Evolutionary conservation across 2,113 vertebrate species (phyloP).

Genomic region (Cephalopholis sonnerati): DNA sequence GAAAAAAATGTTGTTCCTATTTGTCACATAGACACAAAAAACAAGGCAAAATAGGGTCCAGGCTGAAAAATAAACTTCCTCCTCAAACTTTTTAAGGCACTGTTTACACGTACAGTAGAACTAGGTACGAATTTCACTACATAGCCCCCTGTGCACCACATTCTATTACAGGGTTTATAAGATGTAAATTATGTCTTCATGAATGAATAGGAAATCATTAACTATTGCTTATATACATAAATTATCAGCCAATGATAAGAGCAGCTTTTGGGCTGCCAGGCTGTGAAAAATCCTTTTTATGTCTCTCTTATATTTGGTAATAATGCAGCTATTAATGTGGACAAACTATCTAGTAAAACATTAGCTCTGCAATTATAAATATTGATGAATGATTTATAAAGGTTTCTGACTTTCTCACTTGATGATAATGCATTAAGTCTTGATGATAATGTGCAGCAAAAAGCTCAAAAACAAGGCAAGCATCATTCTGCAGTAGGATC

Average conservation of each 20-base stretch:
- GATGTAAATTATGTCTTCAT: background rate
- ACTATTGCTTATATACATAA: background rate
- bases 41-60: too few relatives aligned
- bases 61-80: too few relatives aligned
- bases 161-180: background rate
- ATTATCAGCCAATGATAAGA: background rate
- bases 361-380: background rate
- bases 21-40: too few relatives aligned
- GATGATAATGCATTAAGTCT: background rate
- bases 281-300: background rate
- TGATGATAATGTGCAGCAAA: background rate
- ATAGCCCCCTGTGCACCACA: background rate
- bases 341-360: background rate
- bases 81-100: constrained; percentile 6
- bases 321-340: background rate
- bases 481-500: background rate
- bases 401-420: background rate
- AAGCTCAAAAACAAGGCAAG: background rate
- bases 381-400: background rate
- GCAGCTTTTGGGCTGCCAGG: background rate
- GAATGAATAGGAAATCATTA: background rate
- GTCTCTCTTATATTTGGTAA: background rate
- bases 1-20: too few relatives aligned
- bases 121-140: background rate
- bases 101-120: background rate